These are phyloP conservation scores for Belonocnema kinseyi DNA, from an alignment of 1,140 invertebrate genomes.

Conservation along the genomic window DNA sequence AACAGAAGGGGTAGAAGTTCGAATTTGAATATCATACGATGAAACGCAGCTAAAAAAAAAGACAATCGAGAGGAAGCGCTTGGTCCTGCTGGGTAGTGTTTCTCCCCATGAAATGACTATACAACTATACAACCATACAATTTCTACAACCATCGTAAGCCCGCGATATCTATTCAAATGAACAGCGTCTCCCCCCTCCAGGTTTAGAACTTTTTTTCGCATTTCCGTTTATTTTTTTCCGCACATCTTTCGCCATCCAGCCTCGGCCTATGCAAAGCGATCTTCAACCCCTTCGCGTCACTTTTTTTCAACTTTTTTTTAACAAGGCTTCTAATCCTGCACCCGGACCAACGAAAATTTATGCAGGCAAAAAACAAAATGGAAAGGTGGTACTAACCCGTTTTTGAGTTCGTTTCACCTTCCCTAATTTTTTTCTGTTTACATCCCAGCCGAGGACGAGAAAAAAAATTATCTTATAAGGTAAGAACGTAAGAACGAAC, in stretches of 20 bases:
- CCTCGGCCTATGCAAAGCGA: slow-evolving; percentile 59
- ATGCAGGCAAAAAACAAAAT: slow-evolving; percentile 54
- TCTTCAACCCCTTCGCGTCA: slow-evolving; percentile 63
- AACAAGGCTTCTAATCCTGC: slow-evolving; percentile 2
- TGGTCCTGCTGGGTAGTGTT: slow-evolving; percentile 32
- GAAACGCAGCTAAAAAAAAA: slow-evolving; percentile 32
- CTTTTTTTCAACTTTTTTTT: slow-evolving; percentile 40
- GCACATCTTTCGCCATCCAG: slow-evolving; percentile 37
- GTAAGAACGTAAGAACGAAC: slow-evolving; percentile 44
- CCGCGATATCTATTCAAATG: slow-evolving; percentile 67
- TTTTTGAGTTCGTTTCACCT: slow-evolving; percentile 18
- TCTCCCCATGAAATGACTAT: slow-evolving; percentile 30
- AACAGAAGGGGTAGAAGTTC: slow-evolving; percentile 36
- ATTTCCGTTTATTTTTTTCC: slow-evolving; percentile 69
- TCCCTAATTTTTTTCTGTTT: slow-evolving; percentile 26
- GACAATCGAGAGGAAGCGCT: slow-evolving; percentile 14
- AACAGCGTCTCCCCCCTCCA: slow-evolving; percentile 55
- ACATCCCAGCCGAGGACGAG: slow-evolving; percentile 31
- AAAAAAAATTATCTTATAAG: slow-evolving; percentile 56
- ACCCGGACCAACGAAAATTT: slow-evolving; percentile 34
- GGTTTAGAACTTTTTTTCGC: slow-evolving; percentile 56
- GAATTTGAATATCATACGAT: slow-evolving; percentile 49
- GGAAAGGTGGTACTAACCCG: slow-evolving; percentile 54
- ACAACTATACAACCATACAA: slow-evolving; percentile 23
- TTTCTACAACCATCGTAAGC: neutral